Evolutionary conservation across 1,140 invertebrate species (phyloP), one percentile per base, ranked within the genome.

Genomic region (Chionoecetes opilio): DNA sequence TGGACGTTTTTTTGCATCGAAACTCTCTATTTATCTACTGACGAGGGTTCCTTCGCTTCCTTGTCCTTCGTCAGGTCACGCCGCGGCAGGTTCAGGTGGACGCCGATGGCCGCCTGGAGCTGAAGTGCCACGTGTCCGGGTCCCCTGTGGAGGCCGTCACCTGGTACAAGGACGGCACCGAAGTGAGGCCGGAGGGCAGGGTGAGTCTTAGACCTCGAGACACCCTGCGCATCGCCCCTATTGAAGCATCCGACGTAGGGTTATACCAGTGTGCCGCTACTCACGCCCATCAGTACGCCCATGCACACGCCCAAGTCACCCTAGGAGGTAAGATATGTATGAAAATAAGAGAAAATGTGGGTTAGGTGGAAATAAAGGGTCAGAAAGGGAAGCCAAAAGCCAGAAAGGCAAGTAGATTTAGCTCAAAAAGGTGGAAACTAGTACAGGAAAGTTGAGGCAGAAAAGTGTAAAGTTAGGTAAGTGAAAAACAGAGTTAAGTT

Each of bases 131-230:
- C 75, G 88, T 94, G 9, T 90, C 88, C 2, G 93, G 93, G 14
- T 41, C 37, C 35, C 53, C 82, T 21, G 63, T 95, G 17, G 93
- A 94, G 1, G 53, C 95, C 21, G 96, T 96, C 90, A 95, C 94
- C 53, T 94, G 93, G 93, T 91, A 82, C 53, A 94, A 94, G 90
- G 93, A 94, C 34, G 93, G 88, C 41, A 21, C 14, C 1, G 82
- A 46, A 35, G 38, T 94, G 6, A 75, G 93, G 88, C 5, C 63
- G 37, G 92, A 38, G 63, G 92, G 63, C 5, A 38, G 86, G 11
- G 84, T 93, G 6, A 46, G 86, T 14, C 31, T 93, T 21, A n/a
- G 92, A 14, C 85, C 93, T 3, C 82, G 92, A 29, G 87, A 90
- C 63, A 41, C 93, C 0, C 17, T 94, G 63, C 87, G 84, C 3